A percentile compares a stretch with the other conserved stretches of the same genome.
These are phyloP conservation scores for Hydrolagus colliei DNA, from an alignment of 2,797 vertebrate genomes.

Conservation along the genomic window DNA sequence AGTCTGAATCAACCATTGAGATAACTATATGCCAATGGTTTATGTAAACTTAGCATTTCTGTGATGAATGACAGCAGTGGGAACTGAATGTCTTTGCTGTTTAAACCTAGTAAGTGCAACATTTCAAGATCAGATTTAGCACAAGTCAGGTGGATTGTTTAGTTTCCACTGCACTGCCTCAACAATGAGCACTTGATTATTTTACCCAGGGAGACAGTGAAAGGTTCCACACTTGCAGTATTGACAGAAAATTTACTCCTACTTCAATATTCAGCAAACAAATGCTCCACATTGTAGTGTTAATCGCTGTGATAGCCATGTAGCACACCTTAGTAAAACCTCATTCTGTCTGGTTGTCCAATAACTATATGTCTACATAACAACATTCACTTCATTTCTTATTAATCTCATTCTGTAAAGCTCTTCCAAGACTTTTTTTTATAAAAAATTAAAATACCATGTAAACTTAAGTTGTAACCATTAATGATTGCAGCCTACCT, in stretches of 20 bases:
- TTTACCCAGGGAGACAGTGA: background rate
- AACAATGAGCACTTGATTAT: background rate
- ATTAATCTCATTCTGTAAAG: too few relatives aligned
- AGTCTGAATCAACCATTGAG: background rate
- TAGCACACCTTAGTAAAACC: background rate
- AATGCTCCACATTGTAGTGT: background rate
- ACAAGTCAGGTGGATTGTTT: background rate
- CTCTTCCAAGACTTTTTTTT: too few relatives aligned
- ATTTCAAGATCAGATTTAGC: background rate
- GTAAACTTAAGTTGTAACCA: too few relatives aligned
- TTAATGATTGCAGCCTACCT: too few relatives aligned
- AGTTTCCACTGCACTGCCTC: background rate
- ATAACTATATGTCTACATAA: too few relatives aligned
- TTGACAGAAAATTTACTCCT: background rate
- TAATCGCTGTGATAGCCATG: background rate
- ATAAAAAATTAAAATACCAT: too few relatives aligned
- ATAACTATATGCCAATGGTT: background rate
- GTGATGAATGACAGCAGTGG: background rate
- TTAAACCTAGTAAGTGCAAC: background rate
- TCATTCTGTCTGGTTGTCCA: too few relatives aligned
- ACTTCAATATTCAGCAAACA: background rate
- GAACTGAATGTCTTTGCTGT: background rate
- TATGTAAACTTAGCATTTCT: background rate
- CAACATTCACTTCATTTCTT: too few relatives aligned
- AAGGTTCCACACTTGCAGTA: background rate